Base-by-base conservation (phyloP, 2,113 vertebrate species). In the Emydocephalus ijimae region DNA sequence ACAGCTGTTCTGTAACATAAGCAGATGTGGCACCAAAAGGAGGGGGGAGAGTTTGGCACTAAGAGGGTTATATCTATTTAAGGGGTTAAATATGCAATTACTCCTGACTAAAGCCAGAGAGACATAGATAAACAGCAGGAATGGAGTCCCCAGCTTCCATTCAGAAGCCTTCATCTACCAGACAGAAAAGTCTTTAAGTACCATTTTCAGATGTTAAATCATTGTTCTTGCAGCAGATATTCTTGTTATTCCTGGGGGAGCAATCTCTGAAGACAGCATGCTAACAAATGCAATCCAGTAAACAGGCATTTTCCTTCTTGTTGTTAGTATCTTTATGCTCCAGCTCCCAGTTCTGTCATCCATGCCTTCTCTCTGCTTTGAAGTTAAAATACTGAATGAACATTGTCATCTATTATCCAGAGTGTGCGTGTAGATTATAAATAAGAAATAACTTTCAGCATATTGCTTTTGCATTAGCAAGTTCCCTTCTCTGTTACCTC, bases 371-470 rank as follows among this genome's bases (percentile, higher is more conserved):
- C 97, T 95, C 95, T 85, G 96, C 97, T 97, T 96, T 97, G 97
- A 98, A 98, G 97, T 97, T 97, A 97, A 97, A 97, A 97, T 96
- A 95, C 96, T 98, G 98, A 97, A 98, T 97, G 97, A 98, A 97
- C 96, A 93, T 97, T 97, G 97, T 97, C 98, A 98, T 98, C 98
- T 98, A 97, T 98, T 98, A 98, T 96, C 97, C 96, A 96, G 97
- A 97, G 95, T 95, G 97, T 96, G 97, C 97, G 94, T 96, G 96
- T 96, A 97, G 97, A 98, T 98, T 97, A 99, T 98, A 98, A 99
- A 99, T 99, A 98, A 99, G 98, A 98, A 98, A 99, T 98, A 98
- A 96, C 98, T 97, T 97, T 97, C 96, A 96, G 97, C 97, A 98
- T 98, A 98, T 97, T 97, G 95, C 97, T 98, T 98, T 97, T 97